These are phyloP conservation scores for Luidia sarsii DNA, from an alignment of 53 echinoderm and acorn worm genomes.

Conservation along the genomic window DNA sequence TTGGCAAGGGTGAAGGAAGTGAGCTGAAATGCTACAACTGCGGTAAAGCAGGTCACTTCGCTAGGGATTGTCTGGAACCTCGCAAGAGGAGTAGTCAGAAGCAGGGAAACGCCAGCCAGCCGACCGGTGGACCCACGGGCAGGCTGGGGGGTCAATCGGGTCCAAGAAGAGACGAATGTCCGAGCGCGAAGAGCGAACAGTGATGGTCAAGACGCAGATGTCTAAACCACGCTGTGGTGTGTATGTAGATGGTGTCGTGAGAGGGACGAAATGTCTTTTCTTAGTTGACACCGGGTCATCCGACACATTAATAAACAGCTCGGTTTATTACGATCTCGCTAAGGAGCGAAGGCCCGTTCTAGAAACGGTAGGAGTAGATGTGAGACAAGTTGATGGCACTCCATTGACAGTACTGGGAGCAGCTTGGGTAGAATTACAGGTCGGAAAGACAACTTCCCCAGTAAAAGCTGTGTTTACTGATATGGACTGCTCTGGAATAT, in stretches of 20 bases:
- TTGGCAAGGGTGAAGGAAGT: not conserved
- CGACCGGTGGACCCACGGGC: not conserved
- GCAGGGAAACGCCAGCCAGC: too few relatives aligned
- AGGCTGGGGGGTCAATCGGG: too few relatives aligned
- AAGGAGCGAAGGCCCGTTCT: constrained; percentile 21
- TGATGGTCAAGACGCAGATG: not conserved
- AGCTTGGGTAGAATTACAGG: constrained; percentile 29
- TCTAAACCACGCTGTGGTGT: not conserved
- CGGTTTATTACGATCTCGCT: constrained; percentile 31
- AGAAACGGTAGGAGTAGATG: not conserved
- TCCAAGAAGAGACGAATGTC: not conserved
- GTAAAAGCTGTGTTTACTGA: constrained; percentile 45
- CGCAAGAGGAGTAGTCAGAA: not conserved
- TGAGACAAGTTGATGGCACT: constrained; percentile 50
- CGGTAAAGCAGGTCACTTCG: not conserved
- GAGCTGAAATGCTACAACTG: too few relatives aligned
- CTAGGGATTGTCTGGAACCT: not conserved
- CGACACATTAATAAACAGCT: constrained; percentile 31
- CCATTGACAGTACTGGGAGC: constrained; percentile 35
- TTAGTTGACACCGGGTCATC: constrained; percentile 62
- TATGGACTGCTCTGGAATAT: constrained; percentile 14
- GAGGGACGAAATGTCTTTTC: constrained; percentile 28
- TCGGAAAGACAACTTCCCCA: constrained; percentile 17
- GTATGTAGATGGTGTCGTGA: constrained; percentile 44
- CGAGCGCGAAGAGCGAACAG: too few relatives aligned